These are phyloP conservation scores for Coendou prehensilis DNA, from an alignment of 2,797 vertebrate genomes.

Conservation along the genomic window DNA sequence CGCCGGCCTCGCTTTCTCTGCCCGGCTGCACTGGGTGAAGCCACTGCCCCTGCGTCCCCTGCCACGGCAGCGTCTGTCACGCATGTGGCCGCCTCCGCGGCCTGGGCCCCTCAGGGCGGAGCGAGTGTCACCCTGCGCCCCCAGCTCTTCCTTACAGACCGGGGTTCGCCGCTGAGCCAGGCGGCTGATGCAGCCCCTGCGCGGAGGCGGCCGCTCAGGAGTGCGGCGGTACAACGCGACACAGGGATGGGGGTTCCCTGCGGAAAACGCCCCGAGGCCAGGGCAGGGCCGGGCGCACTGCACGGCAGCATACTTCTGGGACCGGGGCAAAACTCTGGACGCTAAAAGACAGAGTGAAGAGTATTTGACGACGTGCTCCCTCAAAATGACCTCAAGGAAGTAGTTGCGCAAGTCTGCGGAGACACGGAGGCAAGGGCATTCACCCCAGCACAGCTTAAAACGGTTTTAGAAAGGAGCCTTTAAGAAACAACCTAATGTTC, in stretches of 20 bases:
- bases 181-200: too few species aligned
- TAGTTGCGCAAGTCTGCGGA: background rate
- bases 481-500: background rate
- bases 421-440: background rate
- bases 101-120: background rate
- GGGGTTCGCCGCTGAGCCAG: too few species aligned
- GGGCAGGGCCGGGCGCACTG: too few species aligned
- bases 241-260: too few species aligned
- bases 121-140: background rate
- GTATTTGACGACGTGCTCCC: background rate
- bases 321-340: background rate
- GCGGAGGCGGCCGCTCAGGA: too few species aligned
- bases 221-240: too few species aligned
- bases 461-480: background rate
- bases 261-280: too few species aligned
- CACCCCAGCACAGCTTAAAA: background rate
- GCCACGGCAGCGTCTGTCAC: background rate
- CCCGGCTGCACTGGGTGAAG: background rate
- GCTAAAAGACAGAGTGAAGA: background rate
- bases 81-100: background rate
- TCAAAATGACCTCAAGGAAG: slow-evolving; percentile 48
- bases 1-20: background rate
- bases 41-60: background rate
- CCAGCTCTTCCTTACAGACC: too few species aligned
- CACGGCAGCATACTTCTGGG: background rate